These are phyloP conservation scores for Podarcis muralis DNA, from an alignment of 2,113 vertebrate species.

Conservation along the genomic window DNA sequence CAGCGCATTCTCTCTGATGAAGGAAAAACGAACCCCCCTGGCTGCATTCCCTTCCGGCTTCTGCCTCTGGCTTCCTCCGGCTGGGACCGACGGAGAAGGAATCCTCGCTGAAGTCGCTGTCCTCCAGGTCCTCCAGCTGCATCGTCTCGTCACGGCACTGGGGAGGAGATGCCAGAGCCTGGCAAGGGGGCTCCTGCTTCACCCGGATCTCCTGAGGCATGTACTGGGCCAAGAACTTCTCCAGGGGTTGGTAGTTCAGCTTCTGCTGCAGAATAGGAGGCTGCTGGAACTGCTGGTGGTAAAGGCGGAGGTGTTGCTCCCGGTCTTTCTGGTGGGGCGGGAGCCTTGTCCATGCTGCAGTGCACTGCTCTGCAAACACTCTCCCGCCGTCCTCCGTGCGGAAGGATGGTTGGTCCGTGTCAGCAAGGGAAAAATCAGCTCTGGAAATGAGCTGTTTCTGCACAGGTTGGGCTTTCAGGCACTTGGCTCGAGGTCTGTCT, in stretches of 20 bases:
- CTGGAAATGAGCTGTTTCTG: slow-evolving; percentile 73
- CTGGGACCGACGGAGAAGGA: slow-evolving; percentile 73
- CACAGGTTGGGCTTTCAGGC: slow-evolving; percentile 73
- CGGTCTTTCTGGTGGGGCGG: slow-evolving; percentile 76
- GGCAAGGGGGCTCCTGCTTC: slow-evolving; percentile 36
- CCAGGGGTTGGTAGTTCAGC: slow-evolving; percentile 69
- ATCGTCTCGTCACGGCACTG: slow-evolving; percentile 53
- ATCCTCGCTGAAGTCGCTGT: slow-evolving; percentile 84
- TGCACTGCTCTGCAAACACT: not conserved
- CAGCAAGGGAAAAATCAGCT: slow-evolving; percentile 41
- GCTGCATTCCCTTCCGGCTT: slow-evolving; percentile 33
- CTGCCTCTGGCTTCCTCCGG: slow-evolving; percentile 54
- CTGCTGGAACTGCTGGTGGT: slow-evolving; percentile 90
- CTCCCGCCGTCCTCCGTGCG: slow-evolving; percentile 26
- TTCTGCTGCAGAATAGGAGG: slow-evolving; percentile 78
- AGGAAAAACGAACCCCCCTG: slow-evolving; percentile 75
- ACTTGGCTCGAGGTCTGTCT: slow-evolving; percentile 42
- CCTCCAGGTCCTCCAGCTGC: slow-evolving; percentile 75
- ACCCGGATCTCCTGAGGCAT: slow-evolving; percentile 56
- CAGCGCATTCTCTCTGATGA: slow-evolving; percentile 65
- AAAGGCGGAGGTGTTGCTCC: slow-evolving; percentile 82
- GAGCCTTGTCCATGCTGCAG: slow-evolving; percentile 43
- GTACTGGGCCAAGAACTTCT: slow-evolving; percentile 70
- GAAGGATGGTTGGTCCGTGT: not conserved
- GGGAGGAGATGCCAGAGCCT: not conserved